Evolutionary conservation across 2,888 invertebrate genomes (phyloP).

Genomic region (Lithophane socia): DNA sequence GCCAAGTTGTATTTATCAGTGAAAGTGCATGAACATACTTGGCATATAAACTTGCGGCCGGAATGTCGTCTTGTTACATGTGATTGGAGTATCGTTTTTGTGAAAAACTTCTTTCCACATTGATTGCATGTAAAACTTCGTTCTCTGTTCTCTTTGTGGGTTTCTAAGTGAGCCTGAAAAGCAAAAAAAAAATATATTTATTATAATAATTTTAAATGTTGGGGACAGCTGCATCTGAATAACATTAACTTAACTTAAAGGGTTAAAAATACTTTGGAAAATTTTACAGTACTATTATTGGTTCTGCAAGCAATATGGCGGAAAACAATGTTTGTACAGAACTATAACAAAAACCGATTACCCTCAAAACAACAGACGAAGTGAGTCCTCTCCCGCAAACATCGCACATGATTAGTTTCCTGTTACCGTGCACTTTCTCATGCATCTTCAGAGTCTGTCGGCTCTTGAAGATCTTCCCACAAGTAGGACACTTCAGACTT

Average conservation of each 20-base stretch:
- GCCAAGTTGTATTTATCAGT: constrained; percentile 84
- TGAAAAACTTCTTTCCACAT: constrained; percentile 86
- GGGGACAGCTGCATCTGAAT: neutral
- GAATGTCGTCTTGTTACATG: constrained; percentile 81
- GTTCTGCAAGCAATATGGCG: too few relatives aligned
- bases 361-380: constrained; percentile 77
- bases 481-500: constrained; percentile 78
- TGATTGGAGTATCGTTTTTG: constrained; percentile 76
- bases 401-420: constrained; percentile 80
- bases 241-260: neutral
- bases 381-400: constrained; percentile 84
- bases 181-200: neutral
- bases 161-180: constrained; percentile 83
- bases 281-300: neutral
- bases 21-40: constrained; percentile 83
- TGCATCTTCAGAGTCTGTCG: constrained; percentile 80
- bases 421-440: constrained; percentile 76
- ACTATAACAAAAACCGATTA: constrained; percentile 48
- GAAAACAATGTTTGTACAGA: neutral
- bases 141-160: constrained; percentile 83
- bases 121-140: constrained; percentile 82
- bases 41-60: constrained; percentile 82
- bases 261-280: neutral
- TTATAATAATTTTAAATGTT: neutral
- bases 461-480: constrained; percentile 83